Conservation (phyloP, 37 sponge, comb jelly and placozoan species). For the Beroe ovata region DNA sequence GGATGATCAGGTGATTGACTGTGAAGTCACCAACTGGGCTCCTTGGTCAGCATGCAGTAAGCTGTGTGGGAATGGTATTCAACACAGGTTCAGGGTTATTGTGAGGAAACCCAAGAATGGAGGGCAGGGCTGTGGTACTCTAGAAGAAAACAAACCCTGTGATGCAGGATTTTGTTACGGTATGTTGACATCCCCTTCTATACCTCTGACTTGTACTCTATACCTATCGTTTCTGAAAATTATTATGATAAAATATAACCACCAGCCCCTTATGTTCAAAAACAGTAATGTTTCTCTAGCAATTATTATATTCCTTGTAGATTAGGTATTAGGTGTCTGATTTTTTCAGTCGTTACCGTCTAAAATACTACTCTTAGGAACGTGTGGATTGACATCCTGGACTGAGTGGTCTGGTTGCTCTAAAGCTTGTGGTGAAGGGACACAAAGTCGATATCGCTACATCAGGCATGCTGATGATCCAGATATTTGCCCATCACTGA, state of each 20-base stretch:
- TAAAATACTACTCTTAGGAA: no score
- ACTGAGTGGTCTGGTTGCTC: constrained; percentile 66
- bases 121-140: constrained; percentile 6
- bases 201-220: no score
- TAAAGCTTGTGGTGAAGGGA: constrained; percentile 48
- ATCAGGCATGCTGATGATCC: constrained; percentile 13
- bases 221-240: no score
- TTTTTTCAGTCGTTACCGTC: no score
- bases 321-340: no score
- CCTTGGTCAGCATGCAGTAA: constrained; percentile 63
- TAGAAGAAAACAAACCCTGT: constrained; percentile 56
- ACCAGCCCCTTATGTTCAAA: no score
- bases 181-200: no score
- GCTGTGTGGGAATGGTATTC: constrained; percentile 38
- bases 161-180: constrained; percentile 45
- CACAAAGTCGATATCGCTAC: constrained; percentile 14
- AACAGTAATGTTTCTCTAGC: no score
- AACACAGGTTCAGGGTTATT: constrained; percentile 54
- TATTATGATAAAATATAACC: no score
- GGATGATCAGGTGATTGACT: not conserved
- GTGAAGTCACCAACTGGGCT: constrained; percentile 48
- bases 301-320: no score
- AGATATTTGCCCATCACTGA: constrained; percentile 61
- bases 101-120: constrained; percentile 36
- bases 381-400: constrained; percentile 37